phyloP scores from a whole-genome alignment of 2,888 invertebrate genomes.

The Xestia xanthographa region DNA sequence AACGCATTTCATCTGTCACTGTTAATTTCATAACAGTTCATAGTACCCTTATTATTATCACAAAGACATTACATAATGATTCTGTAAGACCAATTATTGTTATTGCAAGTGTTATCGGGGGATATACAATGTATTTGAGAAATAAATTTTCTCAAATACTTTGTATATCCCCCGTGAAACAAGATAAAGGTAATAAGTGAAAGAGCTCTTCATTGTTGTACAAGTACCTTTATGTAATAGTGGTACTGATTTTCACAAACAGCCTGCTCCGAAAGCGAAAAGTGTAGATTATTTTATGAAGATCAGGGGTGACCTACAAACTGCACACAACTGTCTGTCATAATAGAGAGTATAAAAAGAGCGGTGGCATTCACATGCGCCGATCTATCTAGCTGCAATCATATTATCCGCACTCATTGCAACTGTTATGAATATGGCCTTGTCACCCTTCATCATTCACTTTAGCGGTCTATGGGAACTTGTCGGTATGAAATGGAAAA shows the following conservation, averaged over 20 bases:
- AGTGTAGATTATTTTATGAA: not conserved
- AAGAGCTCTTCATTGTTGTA: constrained; percentile 26
- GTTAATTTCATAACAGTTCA: not conserved
- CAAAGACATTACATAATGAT: constrained; percentile 7
- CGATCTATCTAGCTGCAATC: constrained; percentile 19
- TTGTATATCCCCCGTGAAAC: no score
- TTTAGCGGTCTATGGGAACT: constrained; percentile 13
- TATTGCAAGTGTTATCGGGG: constrained; percentile 20
- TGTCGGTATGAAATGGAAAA: not conserved
- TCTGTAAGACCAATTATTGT: constrained; percentile 4
- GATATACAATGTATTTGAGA: constrained; percentile 7
- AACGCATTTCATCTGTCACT: no score
- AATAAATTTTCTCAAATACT: no score
- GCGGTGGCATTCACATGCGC: not conserved
- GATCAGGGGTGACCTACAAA: not conserved
- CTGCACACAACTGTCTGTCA: not conserved
- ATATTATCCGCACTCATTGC: constrained; percentile 15
- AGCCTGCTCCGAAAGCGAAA: not conserved
- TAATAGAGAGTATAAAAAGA: not conserved
- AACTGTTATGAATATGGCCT: constrained; percentile 43
- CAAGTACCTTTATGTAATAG: not conserved
- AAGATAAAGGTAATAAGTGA: constrained; percentile 8
- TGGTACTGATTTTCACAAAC: not conserved
- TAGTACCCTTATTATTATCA: not conserved
- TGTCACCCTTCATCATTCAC: constrained; percentile 31